Conservation (phyloP, 1,140 invertebrate genomes). For the Bombus ignitus region DNA sequence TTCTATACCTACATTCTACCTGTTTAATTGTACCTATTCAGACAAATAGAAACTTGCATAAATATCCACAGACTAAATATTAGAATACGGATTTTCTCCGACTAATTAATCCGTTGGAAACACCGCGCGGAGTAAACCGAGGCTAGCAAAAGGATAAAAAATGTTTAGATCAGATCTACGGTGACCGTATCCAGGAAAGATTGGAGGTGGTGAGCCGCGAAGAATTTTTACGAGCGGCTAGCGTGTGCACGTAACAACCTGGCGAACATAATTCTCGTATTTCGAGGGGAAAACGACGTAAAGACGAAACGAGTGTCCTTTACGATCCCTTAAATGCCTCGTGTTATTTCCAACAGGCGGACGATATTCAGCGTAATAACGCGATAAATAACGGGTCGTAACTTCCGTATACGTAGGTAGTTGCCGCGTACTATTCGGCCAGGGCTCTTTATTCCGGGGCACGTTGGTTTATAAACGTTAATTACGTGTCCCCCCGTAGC, state of each 20-base stretch:
- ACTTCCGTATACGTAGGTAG: constrained; percentile 16
- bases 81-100: not conserved
- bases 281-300: constrained; percentile 5
- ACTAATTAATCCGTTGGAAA: not conserved
- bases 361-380: constrained; percentile 43
- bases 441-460: constrained; percentile 11
- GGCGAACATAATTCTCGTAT: constrained; percentile 11
- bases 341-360: constrained; percentile 44
- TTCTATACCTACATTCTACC: too few relatives aligned
- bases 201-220: not conserved
- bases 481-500: constrained; percentile 17
- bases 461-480: constrained; percentile 27
- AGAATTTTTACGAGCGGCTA: constrained; percentile 41
- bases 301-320: constrained; percentile 44
- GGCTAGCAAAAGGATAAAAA: not conserved
- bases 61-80: too few relatives aligned
- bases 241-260: constrained; percentile 30
- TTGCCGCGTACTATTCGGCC: not conserved
- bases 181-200: not conserved
- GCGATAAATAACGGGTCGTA: constrained; percentile 51
- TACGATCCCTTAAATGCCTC: constrained; percentile 54
- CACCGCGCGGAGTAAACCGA: too few relatives aligned
- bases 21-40: too few relatives aligned
- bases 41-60: not conserved
- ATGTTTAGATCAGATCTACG: not conserved